Evolutionary conservation across 1,140 invertebrate genomes (phyloP).

Genomic region (Bombus pyrosoma): DNA sequence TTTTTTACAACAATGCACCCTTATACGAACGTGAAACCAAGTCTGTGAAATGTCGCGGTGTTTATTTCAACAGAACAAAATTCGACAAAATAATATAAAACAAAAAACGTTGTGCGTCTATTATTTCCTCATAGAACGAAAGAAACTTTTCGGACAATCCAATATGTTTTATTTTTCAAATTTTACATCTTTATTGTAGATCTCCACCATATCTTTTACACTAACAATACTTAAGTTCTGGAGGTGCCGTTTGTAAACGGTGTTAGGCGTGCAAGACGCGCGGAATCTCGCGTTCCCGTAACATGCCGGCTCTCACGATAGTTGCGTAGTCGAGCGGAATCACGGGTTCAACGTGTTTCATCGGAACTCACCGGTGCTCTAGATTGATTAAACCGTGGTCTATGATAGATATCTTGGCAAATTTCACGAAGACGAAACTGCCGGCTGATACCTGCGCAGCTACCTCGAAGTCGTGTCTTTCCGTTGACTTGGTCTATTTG

Average conservation of each 20-base stretch:
- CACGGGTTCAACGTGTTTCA: conserved; percentile 1
- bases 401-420: background rate
- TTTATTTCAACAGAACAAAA: no score
- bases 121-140: no score
- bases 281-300: conserved; percentile 36
- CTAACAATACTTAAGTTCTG: background rate
- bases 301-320: conserved; percentile 30
- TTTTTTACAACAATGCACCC: no score
- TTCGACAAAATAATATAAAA: no score
- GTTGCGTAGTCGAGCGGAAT: background rate
- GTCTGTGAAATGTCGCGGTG: no score
- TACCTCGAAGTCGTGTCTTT: background rate
- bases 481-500: background rate
- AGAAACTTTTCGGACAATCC: no score
- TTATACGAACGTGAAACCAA: no score
- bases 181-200: no score
- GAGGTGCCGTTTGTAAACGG: background rate
- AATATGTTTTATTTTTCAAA: no score
- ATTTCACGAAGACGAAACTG: background rate
- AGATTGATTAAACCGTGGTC: background rate
- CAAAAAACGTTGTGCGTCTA: no score
- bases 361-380: background rate
- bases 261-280: conserved; percentile 1
- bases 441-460: background rate
- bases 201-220: no score